Conservation (phyloP, 2,888 invertebrate species). For the Iphiclides podalirius region DNA sequence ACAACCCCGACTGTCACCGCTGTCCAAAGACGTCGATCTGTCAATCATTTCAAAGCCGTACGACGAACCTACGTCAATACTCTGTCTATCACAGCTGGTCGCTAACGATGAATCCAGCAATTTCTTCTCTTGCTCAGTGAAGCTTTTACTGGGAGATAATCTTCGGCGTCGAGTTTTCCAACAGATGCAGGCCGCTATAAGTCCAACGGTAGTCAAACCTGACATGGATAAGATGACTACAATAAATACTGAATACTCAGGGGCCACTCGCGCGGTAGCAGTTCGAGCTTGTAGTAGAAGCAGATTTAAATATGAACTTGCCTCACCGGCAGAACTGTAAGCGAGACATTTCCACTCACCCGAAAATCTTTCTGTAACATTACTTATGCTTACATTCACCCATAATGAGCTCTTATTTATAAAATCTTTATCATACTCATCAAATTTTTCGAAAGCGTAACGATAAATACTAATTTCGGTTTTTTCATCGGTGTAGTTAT, state of each 20-base stretch:
- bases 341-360: conserved; percentile 92
- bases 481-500: conserved; percentile 51
- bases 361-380: conserved; percentile 89
- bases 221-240: conserved; percentile 86
- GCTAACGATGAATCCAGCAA: conserved; percentile 87
- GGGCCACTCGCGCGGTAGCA: conserved; percentile 87
- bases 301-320: conserved; percentile 81
- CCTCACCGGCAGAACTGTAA: conserved; percentile 82
- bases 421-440: conserved; percentile 62
- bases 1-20: conserved; percentile 66
- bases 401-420: conserved; percentile 81
- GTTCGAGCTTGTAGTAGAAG: conserved; percentile 81
- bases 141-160: conserved; percentile 83
- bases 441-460: conserved; percentile 49
- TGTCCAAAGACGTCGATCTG: conserved; percentile 69
- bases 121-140: conserved; percentile 93
- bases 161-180: conserved; percentile 87
- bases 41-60: conserved; percentile 77
- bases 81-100: conserved; percentile 82
- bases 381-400: conserved; percentile 90
- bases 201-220: conserved; percentile 83
- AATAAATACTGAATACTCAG: conserved; percentile 85
- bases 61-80: conserved; percentile 81
- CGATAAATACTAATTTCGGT: conserved; percentile 58
- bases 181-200: conserved; percentile 68